phyloP scores from a whole-genome alignment of 1,140 invertebrate genomes.

The Nilaparvata lugens region DNA sequence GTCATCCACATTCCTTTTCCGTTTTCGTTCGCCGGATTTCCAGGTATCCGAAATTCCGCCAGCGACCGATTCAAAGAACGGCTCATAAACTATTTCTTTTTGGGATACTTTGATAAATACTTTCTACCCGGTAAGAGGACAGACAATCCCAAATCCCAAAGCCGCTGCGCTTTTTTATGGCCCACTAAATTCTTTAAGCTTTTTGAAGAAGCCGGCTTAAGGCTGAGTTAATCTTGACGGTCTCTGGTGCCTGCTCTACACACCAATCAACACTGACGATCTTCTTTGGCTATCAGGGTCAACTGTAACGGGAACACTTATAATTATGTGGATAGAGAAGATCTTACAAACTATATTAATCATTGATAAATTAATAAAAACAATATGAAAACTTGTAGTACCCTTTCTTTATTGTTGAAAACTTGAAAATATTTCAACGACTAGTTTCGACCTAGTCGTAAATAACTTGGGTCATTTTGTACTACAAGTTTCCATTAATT shows the following conservation, averaged over 20 bases:
- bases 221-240: constrained; percentile 2
- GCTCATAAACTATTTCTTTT: constrained; percentile 17
- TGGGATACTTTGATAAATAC: constrained; percentile 18
- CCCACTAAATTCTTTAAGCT: constrained; percentile 19
- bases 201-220: constrained; percentile 19
- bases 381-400: too few relatives aligned
- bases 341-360: too few relatives aligned
- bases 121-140: constrained; percentile 11
- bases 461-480: too few relatives aligned
- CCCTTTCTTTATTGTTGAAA: too few relatives aligned
- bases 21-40: constrained; percentile 16
- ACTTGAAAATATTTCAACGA: too few relatives aligned
- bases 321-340: too few relatives aligned
- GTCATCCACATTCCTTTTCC: constrained; percentile 11
- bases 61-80: constrained; percentile 12
- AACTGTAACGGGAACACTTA: too few relatives aligned
- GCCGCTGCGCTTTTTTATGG: constrained; percentile 12
- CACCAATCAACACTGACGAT: too few relatives aligned
- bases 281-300: too few relatives aligned
- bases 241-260: neutral
- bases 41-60: constrained; percentile 18
- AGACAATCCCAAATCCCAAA: constrained; percentile 16
- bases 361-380: too few relatives aligned
- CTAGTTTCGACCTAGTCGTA: too few relatives aligned
- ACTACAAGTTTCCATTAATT: too few relatives aligned